Evolutionary conservation across 64 coral and sea anemone genomes (phyloP).

Genomic region (Catalaphyllia jardinei): DNA sequence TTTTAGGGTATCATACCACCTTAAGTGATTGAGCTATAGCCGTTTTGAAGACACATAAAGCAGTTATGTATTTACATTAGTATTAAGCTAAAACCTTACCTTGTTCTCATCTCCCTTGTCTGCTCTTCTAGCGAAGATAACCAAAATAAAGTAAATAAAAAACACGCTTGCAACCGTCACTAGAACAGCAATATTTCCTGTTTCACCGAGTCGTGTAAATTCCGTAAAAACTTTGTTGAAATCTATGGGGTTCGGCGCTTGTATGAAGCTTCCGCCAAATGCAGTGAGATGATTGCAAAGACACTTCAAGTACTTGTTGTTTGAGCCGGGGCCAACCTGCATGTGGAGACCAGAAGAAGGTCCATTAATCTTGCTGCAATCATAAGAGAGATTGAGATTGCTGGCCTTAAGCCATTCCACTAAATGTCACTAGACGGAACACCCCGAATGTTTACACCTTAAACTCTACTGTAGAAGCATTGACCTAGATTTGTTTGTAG

Average conservation of each 20-base stretch:
- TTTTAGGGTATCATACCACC: no score
- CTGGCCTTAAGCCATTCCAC: no score
- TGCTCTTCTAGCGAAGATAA: conserved; percentile 23
- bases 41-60: neutral
- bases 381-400: no score
- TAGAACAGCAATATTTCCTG: neutral
- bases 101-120: conserved; percentile 11
- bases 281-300: conserved; percentile 83
- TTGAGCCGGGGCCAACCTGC: conserved; percentile 61
- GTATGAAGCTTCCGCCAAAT: conserved; percentile 66
- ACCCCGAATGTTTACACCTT: no score
- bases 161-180: neutral
- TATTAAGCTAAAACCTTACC: neutral
- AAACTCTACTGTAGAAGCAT: no score
- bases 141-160: neutral
- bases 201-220: neutral
- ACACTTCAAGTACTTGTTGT: conserved; percentile 35
- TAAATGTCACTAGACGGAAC: no score
- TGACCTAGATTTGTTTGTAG: no score
- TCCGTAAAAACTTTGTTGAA: conserved; percentile 12
- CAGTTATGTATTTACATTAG: neutral
- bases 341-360: no score
- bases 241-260: conserved; percentile 69
- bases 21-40: no score
- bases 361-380: no score